Base-by-base conservation (phyloP, 1,140 invertebrate species). In the Drosophila asahinai region DNA sequence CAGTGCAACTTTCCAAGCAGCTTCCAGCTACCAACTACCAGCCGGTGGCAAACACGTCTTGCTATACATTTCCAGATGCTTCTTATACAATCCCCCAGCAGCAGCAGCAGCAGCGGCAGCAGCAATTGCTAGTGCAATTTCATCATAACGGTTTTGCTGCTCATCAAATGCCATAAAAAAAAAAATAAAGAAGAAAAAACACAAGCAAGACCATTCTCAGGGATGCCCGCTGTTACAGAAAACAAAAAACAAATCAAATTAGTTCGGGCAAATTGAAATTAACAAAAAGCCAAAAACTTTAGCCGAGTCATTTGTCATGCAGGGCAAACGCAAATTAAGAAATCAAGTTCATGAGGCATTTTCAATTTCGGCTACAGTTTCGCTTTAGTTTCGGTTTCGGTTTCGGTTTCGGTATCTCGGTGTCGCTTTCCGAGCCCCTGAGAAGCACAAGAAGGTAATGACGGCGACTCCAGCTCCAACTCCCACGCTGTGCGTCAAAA, bases 221-320 rank as follows among this genome's bases (percentile, higher is more conserved):
- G 22, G 8, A 49, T 15, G 8, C 36, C 36, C 36, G 36, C 36
- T 38, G 36, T 3, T 12, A 49, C 3, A 5, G 19, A 14, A 14
- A n/a, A 19, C n/a, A 11, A 36, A 6, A 30, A 40, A 54, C 66
- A 67, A 87, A 80, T 76, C 62, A 83, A 86, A 86, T 86, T 83
- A 87, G 83, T 83, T 82, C 83, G 71, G 60, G 60, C 80, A 87
- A 86, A 86, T 86, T 87, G 73, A 80, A 87, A 86, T 75, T 83
- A 64, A 78, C 25, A 66, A 72, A 58, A 60, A 38, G 22, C 43
- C 27, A 30, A 27, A 43, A 52, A 55, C 51, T 70, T 78, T 78
- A 79, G 57, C 57, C 60, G 58, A 76, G 77, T 86, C 81, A 86
- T 81, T 83, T 83, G 67, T 62, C 55, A 83, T 73, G 70, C 54